phyloP scores from a whole-genome alignment of 2,113 vertebrate species.

The Scomber scombrus region DNA sequence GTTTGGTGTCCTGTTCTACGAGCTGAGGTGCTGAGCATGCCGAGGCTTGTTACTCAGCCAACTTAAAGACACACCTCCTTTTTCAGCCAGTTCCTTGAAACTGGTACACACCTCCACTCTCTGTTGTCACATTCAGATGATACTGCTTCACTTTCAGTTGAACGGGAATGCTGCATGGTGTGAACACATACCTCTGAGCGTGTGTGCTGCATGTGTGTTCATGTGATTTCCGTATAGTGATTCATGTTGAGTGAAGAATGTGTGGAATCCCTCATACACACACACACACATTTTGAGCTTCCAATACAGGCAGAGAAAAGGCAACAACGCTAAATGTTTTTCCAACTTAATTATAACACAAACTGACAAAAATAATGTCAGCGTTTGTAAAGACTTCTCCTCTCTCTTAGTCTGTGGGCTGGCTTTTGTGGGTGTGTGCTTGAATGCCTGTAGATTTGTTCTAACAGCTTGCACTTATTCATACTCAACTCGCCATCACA shows the following conservation, averaged over 20 bases:
- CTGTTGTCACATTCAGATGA: constrained; percentile 73
- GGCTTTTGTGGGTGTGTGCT: constrained; percentile 55
- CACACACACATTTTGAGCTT: constrained; percentile 13
- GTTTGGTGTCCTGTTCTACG: constrained; percentile 54
- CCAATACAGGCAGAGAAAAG: constrained; percentile 16
- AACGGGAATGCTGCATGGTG: constrained; percentile 63
- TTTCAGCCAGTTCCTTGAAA: constrained; percentile 71
- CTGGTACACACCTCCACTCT: constrained; percentile 63
- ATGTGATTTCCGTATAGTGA: constrained; percentile 48
- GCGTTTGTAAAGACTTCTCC: neutral
- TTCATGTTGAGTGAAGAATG: constrained; percentile 51
- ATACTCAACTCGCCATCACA: constrained; percentile 10
- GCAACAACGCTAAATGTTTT: constrained; percentile 49
- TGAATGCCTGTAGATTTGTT: constrained; percentile 50
- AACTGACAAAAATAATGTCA: constrained; percentile 50
- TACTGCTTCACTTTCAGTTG: constrained; percentile 72
- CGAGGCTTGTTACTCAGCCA: constrained; percentile 57
- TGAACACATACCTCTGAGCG: constrained; percentile 57
- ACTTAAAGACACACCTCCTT: constrained; percentile 69
- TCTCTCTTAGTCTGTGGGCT: neutral
- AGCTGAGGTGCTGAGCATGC: constrained; percentile 64
- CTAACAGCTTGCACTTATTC: constrained; percentile 26
- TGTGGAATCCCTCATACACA: constrained; percentile 52
- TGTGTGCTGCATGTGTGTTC: constrained; percentile 43
- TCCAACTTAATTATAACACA: constrained; percentile 48